Evolutionary conservation across 2,113 vertebrate species (phyloP).

Genomic region (Anguilla japonica): DNA sequence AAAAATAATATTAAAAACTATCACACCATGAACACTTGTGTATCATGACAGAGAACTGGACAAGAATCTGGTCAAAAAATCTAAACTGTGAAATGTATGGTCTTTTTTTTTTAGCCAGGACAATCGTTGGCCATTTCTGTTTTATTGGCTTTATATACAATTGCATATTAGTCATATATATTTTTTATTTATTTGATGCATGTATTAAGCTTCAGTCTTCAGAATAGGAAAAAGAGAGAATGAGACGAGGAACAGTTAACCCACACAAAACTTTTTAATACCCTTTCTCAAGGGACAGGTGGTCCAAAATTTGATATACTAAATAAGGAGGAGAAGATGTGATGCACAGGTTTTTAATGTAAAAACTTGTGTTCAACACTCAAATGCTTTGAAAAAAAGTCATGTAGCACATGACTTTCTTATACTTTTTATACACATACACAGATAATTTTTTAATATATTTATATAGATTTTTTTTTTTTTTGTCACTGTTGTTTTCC

Average conservation of each 20-base stretch:
- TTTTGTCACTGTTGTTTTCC: conserved; percentile 21
- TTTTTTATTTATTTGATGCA: neutral
- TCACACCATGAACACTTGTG: too few relatives aligned
- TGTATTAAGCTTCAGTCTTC: neutral
- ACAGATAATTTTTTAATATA: conserved; percentile 79
- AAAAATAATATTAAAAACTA: too few relatives aligned
- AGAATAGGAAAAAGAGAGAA: conserved; percentile 36
- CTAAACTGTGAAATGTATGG: too few relatives aligned
- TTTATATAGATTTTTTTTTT: conserved; percentile 69
- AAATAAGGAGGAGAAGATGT: conserved; percentile 56
- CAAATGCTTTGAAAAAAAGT: conserved; percentile 75
- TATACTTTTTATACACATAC: conserved; percentile 85
- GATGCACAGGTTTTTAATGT: conserved; percentile 84
- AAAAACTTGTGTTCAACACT: conserved; percentile 80
- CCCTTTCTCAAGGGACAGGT: conserved; percentile 64
- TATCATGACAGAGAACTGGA: too few relatives aligned
- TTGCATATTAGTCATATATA: too few relatives aligned
- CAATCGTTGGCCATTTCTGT: too few relatives aligned
- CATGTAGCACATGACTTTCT: conserved; percentile 79
- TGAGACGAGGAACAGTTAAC: conserved; percentile 56
- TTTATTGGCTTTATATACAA: too few relatives aligned
- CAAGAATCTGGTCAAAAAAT: too few relatives aligned
- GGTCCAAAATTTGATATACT: conserved; percentile 73
- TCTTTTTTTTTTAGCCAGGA: too few relatives aligned
- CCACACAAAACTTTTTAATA: conserved; percentile 73